A percentile compares a stretch with the other conserved stretches of the same genome.
Conservation (phyloP, 1,140 invertebrate genomes). For the Ceratitis capitata region DNA sequence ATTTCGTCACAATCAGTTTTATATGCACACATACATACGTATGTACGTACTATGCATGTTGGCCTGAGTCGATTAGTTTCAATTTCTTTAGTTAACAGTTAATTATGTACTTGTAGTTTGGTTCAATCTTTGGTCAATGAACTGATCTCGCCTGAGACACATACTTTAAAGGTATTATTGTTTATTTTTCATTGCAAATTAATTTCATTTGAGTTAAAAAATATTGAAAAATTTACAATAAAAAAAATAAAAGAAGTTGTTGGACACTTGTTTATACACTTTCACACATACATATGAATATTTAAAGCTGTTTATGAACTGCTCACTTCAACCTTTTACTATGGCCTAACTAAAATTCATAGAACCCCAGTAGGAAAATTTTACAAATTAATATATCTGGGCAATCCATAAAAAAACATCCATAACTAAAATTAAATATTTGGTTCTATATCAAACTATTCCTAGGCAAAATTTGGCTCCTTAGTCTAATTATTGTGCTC, state of each 20-base stretch:
- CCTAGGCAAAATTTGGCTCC: too few species aligned
- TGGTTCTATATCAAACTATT: too few species aligned
- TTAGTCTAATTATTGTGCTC: too few species aligned
- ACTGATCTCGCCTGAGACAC: background rate
- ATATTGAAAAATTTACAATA: background rate
- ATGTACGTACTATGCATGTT: too few species aligned
- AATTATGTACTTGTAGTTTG: background rate
- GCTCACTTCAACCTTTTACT: background rate
- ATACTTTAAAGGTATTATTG: background rate
- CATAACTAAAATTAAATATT: too few species aligned
- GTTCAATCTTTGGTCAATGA: background rate
- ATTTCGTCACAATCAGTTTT: background rate
- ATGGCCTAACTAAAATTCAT: background rate
- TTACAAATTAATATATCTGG: too few species aligned
- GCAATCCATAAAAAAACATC: too few species aligned
- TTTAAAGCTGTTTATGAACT: background rate
- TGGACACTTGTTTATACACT: background rate
- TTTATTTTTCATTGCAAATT: background rate
- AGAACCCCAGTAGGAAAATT: background rate
- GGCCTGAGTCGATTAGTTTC: constrained; percentile 33
- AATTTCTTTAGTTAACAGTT: background rate
- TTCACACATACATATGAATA: background rate
- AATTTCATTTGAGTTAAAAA: background rate
- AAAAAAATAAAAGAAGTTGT: background rate
- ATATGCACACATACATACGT: background rate